phyloP scores from a whole-genome alignment of 1,140 invertebrate species.

The Dryas iulia region DNA sequence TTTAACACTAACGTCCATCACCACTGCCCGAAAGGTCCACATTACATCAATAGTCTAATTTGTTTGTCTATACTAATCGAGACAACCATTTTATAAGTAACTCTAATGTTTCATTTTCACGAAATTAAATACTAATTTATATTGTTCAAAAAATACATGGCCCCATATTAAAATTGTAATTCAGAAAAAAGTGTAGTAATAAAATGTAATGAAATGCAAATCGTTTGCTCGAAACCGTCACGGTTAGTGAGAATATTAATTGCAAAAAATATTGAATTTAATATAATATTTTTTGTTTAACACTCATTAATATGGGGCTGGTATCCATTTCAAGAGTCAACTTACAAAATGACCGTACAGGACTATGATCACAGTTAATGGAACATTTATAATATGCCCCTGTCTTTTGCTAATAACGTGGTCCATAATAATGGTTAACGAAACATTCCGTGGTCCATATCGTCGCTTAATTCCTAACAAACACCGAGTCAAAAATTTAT shows the following conservation, averaged over 20 bases:
- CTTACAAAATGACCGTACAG: not conserved
- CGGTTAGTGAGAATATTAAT: not conserved
- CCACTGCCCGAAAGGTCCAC: conserved; percentile 23
- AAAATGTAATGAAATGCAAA: not conserved
- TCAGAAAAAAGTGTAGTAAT: not conserved
- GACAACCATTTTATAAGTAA: not conserved
- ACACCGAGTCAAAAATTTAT: not conserved
- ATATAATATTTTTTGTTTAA: too few species aligned
- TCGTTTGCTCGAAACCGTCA: not conserved
- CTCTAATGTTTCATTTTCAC: not conserved
- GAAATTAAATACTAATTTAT: not conserved
- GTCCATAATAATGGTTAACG: conserved; percentile 1
- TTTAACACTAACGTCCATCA: conserved; percentile 50
- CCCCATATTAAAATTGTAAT: not conserved
- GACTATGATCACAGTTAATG: conserved; percentile 1
- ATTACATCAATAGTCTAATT: conserved; percentile 20
- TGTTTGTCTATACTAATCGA: conserved; percentile 10
- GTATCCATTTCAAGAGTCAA: not conserved
- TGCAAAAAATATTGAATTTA: too few species aligned
- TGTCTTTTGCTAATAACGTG: conserved; percentile 4
- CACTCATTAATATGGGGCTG: too few species aligned
- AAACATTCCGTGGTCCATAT: not conserved
- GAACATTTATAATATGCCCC: not conserved
- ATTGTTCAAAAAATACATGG: not conserved
- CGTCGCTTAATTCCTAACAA: not conserved